A percentile compares a stretch with the other conserved stretches of the same genome.
These are phyloP conservation scores for Pseudochirops corinnae DNA, from an alignment of 2,797 vertebrate species.

Conservation along the genomic window DNA sequence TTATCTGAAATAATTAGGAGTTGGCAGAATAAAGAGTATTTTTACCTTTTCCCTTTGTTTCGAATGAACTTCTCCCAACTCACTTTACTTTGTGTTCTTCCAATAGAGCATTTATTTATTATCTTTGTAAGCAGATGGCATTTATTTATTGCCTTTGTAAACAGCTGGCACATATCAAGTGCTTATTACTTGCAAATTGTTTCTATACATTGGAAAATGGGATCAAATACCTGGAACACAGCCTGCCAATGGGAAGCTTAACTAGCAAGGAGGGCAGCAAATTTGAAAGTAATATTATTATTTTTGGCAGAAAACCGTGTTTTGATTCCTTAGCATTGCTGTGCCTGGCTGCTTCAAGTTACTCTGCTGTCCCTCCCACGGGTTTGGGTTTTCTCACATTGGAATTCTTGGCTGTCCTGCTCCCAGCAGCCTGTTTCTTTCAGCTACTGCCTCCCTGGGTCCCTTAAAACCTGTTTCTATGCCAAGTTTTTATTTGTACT, in stretches of 20 bases:
- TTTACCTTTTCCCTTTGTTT: neutral
- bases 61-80: slow-evolving; percentile 19
- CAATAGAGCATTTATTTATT: neutral
- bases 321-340: neutral
- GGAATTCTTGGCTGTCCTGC: slow-evolving; percentile 8
- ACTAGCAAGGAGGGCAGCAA: slow-evolving; percentile 42
- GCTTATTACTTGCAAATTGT: neutral
- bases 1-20: neutral
- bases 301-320: slow-evolving; percentile 25
- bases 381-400: slow-evolving; percentile 40
- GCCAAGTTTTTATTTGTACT: slow-evolving; percentile 44
- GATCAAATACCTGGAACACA: neutral
- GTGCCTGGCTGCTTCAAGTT: slow-evolving; percentile 27
- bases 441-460: neutral
- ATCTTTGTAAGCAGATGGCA: neutral
- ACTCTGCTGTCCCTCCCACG: slow-evolving; percentile 20
- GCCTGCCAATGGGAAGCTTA: neutral
- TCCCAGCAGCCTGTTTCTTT: slow-evolving; percentile 7
- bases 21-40: neutral
- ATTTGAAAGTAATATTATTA: slow-evolving; percentile 49
- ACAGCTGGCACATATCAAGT: neutral
- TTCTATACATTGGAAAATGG: neutral
- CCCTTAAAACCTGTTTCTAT: neutral
- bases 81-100: neutral
- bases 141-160: slow-evolving; percentile 3